Evolutionary conservation across 2,888 invertebrate genomes (phyloP).

Genomic region (Chrysomela aeneicollis): DNA sequence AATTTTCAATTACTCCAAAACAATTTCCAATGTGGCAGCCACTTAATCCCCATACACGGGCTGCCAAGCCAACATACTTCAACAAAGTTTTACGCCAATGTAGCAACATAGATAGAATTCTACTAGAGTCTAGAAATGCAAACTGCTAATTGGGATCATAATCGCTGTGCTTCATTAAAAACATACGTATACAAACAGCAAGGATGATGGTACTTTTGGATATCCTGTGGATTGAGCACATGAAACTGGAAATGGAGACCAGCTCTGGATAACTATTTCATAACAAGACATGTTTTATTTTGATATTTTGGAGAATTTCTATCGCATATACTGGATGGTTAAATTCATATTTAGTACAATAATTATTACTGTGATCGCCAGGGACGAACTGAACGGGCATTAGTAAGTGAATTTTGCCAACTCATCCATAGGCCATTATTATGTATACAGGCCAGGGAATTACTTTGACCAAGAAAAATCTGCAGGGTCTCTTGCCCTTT

Average conservation of each 20-base stretch:
- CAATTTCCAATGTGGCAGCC: background rate
- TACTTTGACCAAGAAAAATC: too few species aligned
- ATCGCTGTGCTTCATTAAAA: background rate
- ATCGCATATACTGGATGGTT: too few species aligned
- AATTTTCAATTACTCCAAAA: background rate
- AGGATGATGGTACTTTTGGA: background rate
- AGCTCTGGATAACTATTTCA: too few species aligned
- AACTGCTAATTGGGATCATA: background rate
- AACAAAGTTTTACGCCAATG: background rate
- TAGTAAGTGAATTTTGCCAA: too few species aligned
- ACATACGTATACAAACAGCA: background rate
- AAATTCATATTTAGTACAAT: too few species aligned
- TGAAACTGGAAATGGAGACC: background rate
- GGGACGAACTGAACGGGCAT: too few species aligned
- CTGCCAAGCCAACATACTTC: conserved; percentile 1
- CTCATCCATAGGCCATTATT: too few species aligned
- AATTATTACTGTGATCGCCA: too few species aligned
- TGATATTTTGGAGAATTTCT: too few species aligned
- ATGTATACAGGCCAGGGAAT: too few species aligned
- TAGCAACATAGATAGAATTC: background rate
- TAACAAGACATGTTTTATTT: too few species aligned
- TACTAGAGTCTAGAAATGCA: background rate
- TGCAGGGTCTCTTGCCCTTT: too few species aligned
- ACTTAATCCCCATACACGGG: background rate
- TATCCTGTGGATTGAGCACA: background rate